Percentiles rank a stretch among this genome's conserved stretches.
Evolutionary conservation across 1,140 invertebrate genomes (phyloP).

Genomic region (Wiebesia pumilae): DNA sequence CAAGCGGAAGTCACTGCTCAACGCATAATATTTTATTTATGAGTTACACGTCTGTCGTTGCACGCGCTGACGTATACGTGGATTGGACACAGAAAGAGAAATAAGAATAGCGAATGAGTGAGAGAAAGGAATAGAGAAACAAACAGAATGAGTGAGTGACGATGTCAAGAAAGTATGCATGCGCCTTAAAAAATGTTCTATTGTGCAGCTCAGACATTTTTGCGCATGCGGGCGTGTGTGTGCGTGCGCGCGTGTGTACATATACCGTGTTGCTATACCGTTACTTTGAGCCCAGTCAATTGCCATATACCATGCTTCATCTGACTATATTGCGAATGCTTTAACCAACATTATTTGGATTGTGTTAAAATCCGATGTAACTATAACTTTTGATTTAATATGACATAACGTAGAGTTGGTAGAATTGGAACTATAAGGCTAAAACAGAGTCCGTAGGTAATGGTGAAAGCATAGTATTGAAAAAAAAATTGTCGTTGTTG

Average conservation of each 20-base stretch:
- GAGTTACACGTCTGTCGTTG: slow-evolving; percentile 45
- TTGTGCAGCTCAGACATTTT: background rate
- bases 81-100: background rate
- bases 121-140: background rate
- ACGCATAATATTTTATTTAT: slow-evolving; percentile 63
- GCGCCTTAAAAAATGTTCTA: slow-evolving; percentile 12
- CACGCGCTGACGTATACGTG: background rate
- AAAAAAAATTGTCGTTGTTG: too few relatives aligned
- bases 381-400: background rate
- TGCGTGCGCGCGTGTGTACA: too few relatives aligned
- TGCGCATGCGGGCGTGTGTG: too few relatives aligned
- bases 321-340: background rate
- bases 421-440: background rate
- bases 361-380: background rate
- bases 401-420: background rate
- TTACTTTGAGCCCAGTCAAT: background rate
- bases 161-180: slow-evolving; percentile 12
- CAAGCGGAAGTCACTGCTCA: background rate
- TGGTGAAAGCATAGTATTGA: background rate
- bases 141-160: background rate
- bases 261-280: background rate
- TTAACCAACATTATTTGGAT: background rate
- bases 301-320: background rate
- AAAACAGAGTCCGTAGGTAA: background rate
- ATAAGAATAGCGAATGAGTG: slow-evolving; percentile 20